Evolutionary conservation across 1,140 invertebrate species (phyloP), one percentile per base, ranked within the genome.

Genomic region (Dendrolimus kikuchii): DNA sequence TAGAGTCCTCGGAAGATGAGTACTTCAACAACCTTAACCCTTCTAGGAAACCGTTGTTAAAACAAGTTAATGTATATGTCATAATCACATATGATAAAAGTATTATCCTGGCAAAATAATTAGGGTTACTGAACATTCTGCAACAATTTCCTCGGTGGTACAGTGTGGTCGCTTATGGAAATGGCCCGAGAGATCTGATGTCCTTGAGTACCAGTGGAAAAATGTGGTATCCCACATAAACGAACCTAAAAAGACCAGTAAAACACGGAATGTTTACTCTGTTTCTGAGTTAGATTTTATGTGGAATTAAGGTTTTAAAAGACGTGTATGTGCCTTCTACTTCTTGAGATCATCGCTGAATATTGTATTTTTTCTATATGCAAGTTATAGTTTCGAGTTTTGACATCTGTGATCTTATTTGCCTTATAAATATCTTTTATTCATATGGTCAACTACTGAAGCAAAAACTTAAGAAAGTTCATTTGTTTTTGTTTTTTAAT

Each of bases 1-100:
- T 48, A 50, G 54, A 56, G 44, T 56, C 54, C 5, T 56, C 48
- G 48, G 54, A 40, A 56, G 55, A 57, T 57, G 49, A 57, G 42
- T 46, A 57, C 55, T 57, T 57, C 10, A 57, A 10, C 55, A 51
- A 57, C 55, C 23, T 51, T 38, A 50, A 55, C 47, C 47, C 48
- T 47, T 54, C 40, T 23, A 23, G 3, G 23, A 23, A 23, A 23
- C 23, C 23, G 23, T 23, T 23, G 3, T 23, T 23, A 23, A 23
- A 23, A 23, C 23, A 23, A 23, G 3, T 23, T 23, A 23, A 23
- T 23, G 23, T 2, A 23, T 23, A 2, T 23, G 23, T 23, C 3
- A 23, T 23, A 2, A 2, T 23, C 23, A 23, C 23, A 23, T 23
- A 23, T 2, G 23, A 23, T 23, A 23, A 23, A 23, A 23, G 23